These are phyloP conservation scores for Pedetes capensis DNA, from an alignment of 2,113 vertebrate genomes.

Conservation along the genomic window DNA sequence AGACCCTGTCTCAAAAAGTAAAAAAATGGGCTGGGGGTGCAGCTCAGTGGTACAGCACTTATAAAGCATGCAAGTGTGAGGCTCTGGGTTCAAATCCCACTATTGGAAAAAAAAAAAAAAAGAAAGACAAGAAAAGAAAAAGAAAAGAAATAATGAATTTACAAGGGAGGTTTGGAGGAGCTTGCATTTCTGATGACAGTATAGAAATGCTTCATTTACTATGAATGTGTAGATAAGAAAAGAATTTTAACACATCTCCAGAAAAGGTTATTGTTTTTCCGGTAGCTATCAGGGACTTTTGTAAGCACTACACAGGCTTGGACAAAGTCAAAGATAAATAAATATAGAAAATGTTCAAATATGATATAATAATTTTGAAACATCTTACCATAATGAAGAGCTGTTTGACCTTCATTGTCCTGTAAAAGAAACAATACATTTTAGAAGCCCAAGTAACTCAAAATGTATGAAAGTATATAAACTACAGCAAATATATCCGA, in stretches of 20 bases:
- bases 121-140: too few relatives aligned
- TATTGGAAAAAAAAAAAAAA: too few relatives aligned
- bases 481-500: not conserved
- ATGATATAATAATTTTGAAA: constrained; percentile 38
- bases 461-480: not conserved
- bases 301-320: not conserved
- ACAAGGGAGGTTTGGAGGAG: not conserved
- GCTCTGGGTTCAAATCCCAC: too few relatives aligned
- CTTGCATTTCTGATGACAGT: not conserved
- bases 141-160: not conserved
- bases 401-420: constrained; percentile 98
- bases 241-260: constrained; percentile 20
- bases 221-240: not conserved
- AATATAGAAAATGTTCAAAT: constrained; percentile 18
- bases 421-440: constrained; percentile 82
- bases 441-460: constrained; percentile 56
- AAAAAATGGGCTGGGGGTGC: too few relatives aligned
- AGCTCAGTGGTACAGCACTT: too few relatives aligned
- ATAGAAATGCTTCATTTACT: constrained; percentile 45
- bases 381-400: constrained; percentile 97
- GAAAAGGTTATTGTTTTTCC: not conserved
- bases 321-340: not conserved
- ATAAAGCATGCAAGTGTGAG: too few relatives aligned
- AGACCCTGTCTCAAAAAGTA: too few relatives aligned
- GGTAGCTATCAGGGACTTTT: not conserved